These are phyloP conservation scores for Myotis lucifugus DNA, from an alignment of 2,113 vertebrate genomes.

Conservation along the genomic window DNA sequence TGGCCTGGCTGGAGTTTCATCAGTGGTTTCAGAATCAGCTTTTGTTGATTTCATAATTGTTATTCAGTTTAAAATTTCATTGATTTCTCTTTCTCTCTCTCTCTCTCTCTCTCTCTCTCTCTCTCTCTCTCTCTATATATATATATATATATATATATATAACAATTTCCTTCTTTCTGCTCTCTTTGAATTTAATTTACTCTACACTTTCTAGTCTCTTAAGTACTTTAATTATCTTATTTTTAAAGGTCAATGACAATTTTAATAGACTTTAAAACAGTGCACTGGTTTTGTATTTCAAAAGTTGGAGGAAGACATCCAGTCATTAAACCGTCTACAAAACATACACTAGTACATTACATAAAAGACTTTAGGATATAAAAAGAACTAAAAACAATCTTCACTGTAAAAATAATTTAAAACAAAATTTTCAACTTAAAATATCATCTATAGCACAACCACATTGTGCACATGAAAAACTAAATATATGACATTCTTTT, in stretches of 20 bases:
- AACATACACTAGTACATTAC: slow-evolving; percentile 89
- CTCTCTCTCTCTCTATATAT: no score
- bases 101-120: no score
- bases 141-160: no score
- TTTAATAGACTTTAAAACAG: slow-evolving; percentile 90
- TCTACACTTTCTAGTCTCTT: neutral
- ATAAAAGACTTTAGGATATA: slow-evolving; percentile 90
- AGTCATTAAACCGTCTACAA: slow-evolving; percentile 90
- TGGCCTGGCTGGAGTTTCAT: neutral
- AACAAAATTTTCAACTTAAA: slow-evolving; percentile 88
- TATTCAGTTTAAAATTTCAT: neutral
- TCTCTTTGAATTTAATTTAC: neutral
- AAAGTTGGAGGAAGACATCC: slow-evolving; percentile 89
- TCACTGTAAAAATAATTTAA: slow-evolving; percentile 92
- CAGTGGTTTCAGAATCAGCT: neutral
- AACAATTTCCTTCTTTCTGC: neutral
- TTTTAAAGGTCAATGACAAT: slow-evolving; percentile 81
- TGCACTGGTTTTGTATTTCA: slow-evolving; percentile 89
- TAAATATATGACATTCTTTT: slow-evolving; percentile 86
- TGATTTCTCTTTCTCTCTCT: no score
- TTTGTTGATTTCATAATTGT: neutral
- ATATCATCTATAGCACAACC: slow-evolving; percentile 88
- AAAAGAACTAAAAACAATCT: slow-evolving; percentile 90
- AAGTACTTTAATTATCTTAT: neutral
- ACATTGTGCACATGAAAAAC: slow-evolving; percentile 88